These are phyloP conservation scores for Alsophila aescularia DNA, from an alignment of 2,888 invertebrate genomes.

Conservation along the genomic window DNA sequence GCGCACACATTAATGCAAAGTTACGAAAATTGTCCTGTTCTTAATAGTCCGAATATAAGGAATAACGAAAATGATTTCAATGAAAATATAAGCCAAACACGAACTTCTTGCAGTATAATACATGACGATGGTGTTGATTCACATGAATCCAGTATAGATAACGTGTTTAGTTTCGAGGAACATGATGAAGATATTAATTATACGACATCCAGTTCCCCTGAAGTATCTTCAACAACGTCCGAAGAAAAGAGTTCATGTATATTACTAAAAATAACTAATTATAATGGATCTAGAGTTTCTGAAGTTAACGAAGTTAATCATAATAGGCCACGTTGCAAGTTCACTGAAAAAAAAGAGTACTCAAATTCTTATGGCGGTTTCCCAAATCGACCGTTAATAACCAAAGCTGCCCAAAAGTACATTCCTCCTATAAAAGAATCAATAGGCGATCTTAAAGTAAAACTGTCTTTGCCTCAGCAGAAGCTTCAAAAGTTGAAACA, in stretches of 20 bases:
- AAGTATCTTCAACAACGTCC: conserved; percentile 78
- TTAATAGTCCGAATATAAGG: conserved; percentile 35
- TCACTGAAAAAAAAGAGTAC: conserved; percentile 67
- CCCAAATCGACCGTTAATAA: conserved; percentile 65
- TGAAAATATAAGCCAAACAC: conserved; percentile 25
- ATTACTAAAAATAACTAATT: conserved; percentile 74
- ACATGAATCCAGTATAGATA: conserved; percentile 61
- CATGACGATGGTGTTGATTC: conserved; percentile 52
- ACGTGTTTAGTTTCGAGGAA: conserved; percentile 50
- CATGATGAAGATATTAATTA: conserved; percentile 46
- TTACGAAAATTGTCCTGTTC: conserved; percentile 34
- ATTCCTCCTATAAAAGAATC: conserved; percentile 76
- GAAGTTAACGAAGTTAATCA: conserved; percentile 60
- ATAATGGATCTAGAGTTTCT: conserved; percentile 68
- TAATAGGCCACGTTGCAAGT: conserved; percentile 61
- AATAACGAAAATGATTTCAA: conserved; percentile 36
- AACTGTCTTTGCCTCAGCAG: conserved; percentile 73
- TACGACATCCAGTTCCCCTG: conserved; percentile 68
- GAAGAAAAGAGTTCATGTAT: conserved; percentile 72
- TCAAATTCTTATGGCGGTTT: conserved; percentile 51
- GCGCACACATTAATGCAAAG: conserved; percentile 31
- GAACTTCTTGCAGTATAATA: conserved; percentile 31
- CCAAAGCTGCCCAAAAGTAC: conserved; percentile 81
- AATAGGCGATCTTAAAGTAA: conserved; percentile 71
- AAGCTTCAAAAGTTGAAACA: conserved; percentile 73